Evolutionary conservation across 2,797 vertebrate species (phyloP), one percentile per base, ranked within the genome.

Genomic region (Enteromius argenteus): DNA sequence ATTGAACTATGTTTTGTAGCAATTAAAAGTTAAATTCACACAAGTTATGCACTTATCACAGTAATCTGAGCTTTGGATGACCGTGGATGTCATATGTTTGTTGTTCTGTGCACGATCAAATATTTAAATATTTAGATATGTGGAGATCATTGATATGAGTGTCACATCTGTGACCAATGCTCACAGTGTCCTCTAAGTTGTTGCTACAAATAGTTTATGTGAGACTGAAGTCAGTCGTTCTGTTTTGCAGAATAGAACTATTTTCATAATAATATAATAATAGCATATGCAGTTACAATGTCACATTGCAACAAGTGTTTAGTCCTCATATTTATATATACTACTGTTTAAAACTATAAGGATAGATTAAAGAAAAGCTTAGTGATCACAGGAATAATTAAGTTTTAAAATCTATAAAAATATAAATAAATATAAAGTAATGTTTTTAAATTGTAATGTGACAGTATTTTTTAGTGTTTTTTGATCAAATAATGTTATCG

Each of bases 91-190:
- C 7, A 37, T 60, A 23, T 67, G 71, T 66, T 66, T 66, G 69
- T 66, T 82, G 71, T 66, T 75, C 44, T 35, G 37, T 44, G 49
- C 27, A 32, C n/a, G 21, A 74, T 49, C 69, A 37, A 4, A 74
- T 64, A 73, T 73, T 81, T 60, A n/a, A 3, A 81, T 62, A 74
- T 74, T 82, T 62, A 64, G 42, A 81, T 32, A 19, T 23, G 37
- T 49, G 21, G 17, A 72, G 44, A 17, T 35, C 1, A 30, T 58
- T 66, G 42, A 82, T 81, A 66, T 51, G 21, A 62, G 15, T 49
- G 1, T 64, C 42, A 17, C 68, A 23, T n/a, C 11, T 7, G 27
- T 68, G 62, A 68, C 21, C 73, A 49, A 77, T 83, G 35, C 37
- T 44, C 49, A 76, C 46, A 44, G n/a, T 77, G 60, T 30, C 17